phyloP scores from a whole-genome alignment of 2,888 invertebrate species.

The Drosophila meridionalis region DNA sequence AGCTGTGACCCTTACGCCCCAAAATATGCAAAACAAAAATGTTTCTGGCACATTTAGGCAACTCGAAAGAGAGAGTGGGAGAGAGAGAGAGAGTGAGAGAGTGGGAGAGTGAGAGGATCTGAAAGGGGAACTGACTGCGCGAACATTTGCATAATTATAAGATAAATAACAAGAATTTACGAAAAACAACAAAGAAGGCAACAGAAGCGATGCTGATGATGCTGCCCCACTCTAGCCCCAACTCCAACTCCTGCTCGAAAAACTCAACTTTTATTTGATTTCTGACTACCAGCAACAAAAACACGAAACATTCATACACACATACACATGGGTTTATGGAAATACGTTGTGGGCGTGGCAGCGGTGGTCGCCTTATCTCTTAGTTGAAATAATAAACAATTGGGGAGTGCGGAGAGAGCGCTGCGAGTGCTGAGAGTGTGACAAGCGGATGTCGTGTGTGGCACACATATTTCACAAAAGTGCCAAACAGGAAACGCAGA shows the following conservation, averaged over 20 bases:
- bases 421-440: slow-evolving; percentile 56
- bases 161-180: slow-evolving; percentile 75
- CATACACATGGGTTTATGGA: slow-evolving; percentile 52
- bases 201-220: slow-evolving; percentile 26
- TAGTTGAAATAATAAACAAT: slow-evolving; percentile 59
- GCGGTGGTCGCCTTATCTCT: slow-evolving; percentile 51
- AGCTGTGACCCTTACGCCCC: slow-evolving; percentile 19
- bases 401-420: not conserved
- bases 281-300: slow-evolving; percentile 43
- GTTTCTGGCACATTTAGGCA: slow-evolving; percentile 18
- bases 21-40: slow-evolving; percentile 50
- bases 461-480: slow-evolving; percentile 70
- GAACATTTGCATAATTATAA: slow-evolving; percentile 77
- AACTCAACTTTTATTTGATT: slow-evolving; percentile 64
- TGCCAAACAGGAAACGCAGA: slow-evolving; percentile 75
- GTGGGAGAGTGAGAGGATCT: not conserved
- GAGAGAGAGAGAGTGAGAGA: not conserved
- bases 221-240: slow-evolving; percentile 2
- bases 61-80: not conserved
- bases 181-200: slow-evolving; percentile 62
- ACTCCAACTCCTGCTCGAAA: not conserved
- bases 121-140: slow-evolving; percentile 14
- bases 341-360: slow-evolving; percentile 54
- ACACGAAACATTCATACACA: slow-evolving; percentile 12
- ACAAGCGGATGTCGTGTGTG: slow-evolving; percentile 70